Evolutionary conservation across 2,888 invertebrate species (phyloP).

Genomic region (Yponomeuta sedellus): DNA sequence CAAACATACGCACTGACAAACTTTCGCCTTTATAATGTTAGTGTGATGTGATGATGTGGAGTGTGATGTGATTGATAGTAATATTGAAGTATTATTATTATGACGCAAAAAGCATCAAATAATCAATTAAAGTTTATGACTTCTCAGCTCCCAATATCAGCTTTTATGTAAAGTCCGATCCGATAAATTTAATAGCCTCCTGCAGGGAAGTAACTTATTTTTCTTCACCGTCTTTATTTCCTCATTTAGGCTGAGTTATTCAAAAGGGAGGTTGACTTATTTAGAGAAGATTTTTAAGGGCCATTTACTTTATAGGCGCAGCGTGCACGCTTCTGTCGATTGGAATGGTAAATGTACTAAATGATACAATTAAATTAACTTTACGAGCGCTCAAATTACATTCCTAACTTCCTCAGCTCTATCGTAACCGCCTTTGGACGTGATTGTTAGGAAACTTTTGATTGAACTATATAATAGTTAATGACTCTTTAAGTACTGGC

Average conservation of each 20-base stretch:
- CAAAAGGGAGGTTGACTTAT: neutral
- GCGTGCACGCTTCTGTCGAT: neutral
- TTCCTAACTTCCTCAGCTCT: neutral
- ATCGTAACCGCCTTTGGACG: neutral
- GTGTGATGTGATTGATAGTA: too few species aligned
- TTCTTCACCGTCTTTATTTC: neutral
- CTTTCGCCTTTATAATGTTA: too few species aligned
- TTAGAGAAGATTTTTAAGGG: conserved; percentile 7
- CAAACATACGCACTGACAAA: too few species aligned
- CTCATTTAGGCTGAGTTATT: neutral
- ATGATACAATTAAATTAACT: conserved; percentile 31
- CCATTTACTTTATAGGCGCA: conserved; percentile 7
- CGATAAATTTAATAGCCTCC: neutral
- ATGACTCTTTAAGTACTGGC: too few species aligned
- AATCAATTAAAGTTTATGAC: too few species aligned
- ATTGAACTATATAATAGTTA: neutral
- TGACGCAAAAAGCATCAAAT: too few species aligned
- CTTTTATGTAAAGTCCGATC: neutral
- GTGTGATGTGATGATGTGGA: too few species aligned
- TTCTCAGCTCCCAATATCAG: too few species aligned
- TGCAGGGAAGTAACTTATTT: neutral
- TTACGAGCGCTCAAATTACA: conserved; percentile 29
- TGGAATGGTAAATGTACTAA: conserved; percentile 24
- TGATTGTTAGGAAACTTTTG: neutral
- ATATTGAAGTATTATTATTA: too few species aligned